Conservation (phyloP, 2,797 vertebrate species). For the Bradypodion ventrale region DNA sequence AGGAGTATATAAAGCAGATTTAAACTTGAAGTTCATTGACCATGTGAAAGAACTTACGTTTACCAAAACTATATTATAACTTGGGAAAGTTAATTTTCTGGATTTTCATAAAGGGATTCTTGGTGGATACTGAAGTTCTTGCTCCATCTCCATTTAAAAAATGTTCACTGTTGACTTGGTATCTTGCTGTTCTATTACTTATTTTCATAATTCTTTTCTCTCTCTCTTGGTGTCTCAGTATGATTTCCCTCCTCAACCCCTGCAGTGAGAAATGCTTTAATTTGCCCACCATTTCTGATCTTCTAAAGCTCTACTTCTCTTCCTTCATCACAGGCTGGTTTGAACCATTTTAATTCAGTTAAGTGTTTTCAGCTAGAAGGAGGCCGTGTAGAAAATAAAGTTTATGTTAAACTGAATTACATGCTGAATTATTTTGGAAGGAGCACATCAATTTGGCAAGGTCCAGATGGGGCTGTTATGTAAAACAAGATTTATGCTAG, state of each 20-base stretch:
- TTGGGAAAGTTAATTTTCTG: neutral
- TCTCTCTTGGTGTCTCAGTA: constrained; percentile 15
- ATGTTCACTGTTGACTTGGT: neutral
- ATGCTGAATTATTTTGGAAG: constrained; percentile 14
- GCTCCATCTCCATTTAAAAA: neutral
- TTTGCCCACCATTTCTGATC: constrained; percentile 21
- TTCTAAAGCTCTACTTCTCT: constrained; percentile 31
- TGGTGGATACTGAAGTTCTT: neutral
- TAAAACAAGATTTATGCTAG: constrained; percentile 38
- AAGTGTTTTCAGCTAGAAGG: constrained; percentile 30
- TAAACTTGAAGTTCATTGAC: neutral
- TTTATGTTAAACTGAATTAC: neutral
- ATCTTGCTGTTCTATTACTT: too few species aligned
- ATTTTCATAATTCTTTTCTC: neutral
- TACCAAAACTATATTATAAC: neutral
- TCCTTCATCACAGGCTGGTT: neutral
- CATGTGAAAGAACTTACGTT: neutral
- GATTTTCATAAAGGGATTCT: neutral
- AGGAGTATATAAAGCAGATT: neutral
- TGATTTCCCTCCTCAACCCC: constrained; percentile 11
- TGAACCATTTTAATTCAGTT: constrained; percentile 54
- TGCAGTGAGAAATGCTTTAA: constrained; percentile 44
- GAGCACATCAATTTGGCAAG: constrained; percentile 20
- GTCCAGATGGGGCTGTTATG: constrained; percentile 21
- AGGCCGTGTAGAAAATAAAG: constrained; percentile 16